Evolutionary conservation across 2,113 vertebrate genomes (phyloP).

Genomic region (Dasyurus viverrinus): DNA sequence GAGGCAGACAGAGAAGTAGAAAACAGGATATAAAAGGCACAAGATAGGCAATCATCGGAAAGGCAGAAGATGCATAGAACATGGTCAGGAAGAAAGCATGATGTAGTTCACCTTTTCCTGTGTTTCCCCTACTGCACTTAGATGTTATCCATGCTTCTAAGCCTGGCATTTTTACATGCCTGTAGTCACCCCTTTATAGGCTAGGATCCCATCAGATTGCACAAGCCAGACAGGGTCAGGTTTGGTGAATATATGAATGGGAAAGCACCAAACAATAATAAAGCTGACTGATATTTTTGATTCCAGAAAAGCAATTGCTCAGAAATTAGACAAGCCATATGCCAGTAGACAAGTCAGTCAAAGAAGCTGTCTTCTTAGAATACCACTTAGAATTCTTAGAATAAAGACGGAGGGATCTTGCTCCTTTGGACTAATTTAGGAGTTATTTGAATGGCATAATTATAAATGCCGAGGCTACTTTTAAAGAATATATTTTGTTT

Average conservation of each 20-base stretch:
- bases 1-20: background rate
- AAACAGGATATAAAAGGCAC: background rate
- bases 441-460: background rate
- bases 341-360: background rate
- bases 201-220: conserved; percentile 75
- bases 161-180: conserved; percentile 52
- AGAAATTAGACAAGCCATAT: conserved; percentile 44
- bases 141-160: conserved; percentile 39
- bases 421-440: background rate
- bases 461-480: background rate
- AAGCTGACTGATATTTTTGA: conserved; percentile 43
- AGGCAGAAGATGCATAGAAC: background rate
- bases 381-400: background rate
- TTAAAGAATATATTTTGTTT: background rate
- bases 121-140: conserved; percentile 6
- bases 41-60: background rate
- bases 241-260: conserved; percentile 56
- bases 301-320: background rate
- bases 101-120: background rate
- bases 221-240: conserved; percentile 63
- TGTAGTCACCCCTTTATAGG: conserved; percentile 51
- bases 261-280: conserved; percentile 64
- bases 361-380: background rate
- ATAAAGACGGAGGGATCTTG: background rate
- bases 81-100: background rate